Evolutionary conservation across 2,797 vertebrate species (phyloP).

Genomic region (Alectoris magna): DNA sequence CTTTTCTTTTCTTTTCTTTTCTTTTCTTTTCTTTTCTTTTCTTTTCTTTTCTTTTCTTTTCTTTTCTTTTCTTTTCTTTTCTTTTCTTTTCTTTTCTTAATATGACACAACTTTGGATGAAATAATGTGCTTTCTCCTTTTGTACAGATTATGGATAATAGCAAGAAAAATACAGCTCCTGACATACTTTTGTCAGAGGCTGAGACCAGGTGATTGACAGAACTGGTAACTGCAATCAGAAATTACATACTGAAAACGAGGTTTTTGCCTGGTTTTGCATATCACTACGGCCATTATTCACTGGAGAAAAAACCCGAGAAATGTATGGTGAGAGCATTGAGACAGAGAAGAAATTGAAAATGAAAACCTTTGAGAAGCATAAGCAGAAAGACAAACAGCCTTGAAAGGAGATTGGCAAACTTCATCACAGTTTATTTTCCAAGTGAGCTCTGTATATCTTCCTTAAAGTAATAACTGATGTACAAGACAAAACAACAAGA

Average conservation of each 20-base stretch:
- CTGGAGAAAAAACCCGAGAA: background rate
- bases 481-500: background rate
- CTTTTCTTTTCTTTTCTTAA: background rate
- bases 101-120: background rate
- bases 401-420: background rate
- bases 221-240: constrained; percentile 1
- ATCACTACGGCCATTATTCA: background rate
- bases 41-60: too few relatives aligned
- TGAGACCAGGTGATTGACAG: constrained; percentile 24
- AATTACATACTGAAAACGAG: constrained; percentile 29
- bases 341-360: constrained; percentile 4
- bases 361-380: background rate
- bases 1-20: background rate
- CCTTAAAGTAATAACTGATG: background rate
- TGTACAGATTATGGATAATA: background rate
- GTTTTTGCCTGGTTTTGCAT: constrained; percentile 13
- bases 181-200: background rate
- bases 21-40: too few relatives aligned
- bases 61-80: background rate
- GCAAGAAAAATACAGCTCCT: constrained; percentile 16
- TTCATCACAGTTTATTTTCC: background rate
- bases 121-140: constrained; percentile 14
- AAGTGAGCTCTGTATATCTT: constrained; percentile 2
- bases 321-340: background rate
- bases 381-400: background rate